A percentile compares a stretch with the other conserved stretches of the same genome.
Conservation (phyloP, 2,888 invertebrate species). For the Caenorhabditis zanzibari region DNA sequence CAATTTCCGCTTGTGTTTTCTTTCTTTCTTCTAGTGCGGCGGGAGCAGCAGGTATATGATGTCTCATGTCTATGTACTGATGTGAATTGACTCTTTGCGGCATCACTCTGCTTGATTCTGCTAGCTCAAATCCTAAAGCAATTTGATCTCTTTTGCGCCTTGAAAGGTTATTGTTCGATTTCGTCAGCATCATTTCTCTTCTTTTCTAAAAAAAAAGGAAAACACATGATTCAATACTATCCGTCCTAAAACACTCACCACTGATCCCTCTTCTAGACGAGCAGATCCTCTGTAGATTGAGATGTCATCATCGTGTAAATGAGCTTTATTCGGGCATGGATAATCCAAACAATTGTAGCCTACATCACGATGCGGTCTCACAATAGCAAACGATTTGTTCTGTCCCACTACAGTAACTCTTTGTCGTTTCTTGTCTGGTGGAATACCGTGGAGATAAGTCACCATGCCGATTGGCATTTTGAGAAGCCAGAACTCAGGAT, state of each 20-base stretch:
- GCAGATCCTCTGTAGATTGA: constrained; percentile 52
- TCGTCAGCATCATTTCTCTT: neutral
- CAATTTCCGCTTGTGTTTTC: neutral
- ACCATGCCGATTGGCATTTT: constrained; percentile 59
- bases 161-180: constrained; percentile 50
- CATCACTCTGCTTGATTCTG: constrained; percentile 13
- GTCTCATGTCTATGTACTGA: neutral
- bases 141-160: constrained; percentile 22
- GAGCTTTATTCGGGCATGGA: constrained; percentile 42
- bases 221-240: neutral
- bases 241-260: constrained; percentile 13
- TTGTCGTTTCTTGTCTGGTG: neutral
- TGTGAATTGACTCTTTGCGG: constrained; percentile 20
- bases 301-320: constrained; percentile 57
- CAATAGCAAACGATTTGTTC: constrained; percentile 52
- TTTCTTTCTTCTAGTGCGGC: neutral
- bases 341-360: constrained; percentile 47
- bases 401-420: constrained; percentile 23
- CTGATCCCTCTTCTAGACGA: constrained; percentile 29
- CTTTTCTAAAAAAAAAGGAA: constrained; percentile 23
- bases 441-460: neutral
- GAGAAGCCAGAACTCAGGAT: constrained; percentile 74
- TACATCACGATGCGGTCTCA: constrained; percentile 11
- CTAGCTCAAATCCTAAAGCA: constrained; percentile 31
- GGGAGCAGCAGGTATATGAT: neutral